A percentile compares a stretch with the other conserved stretches of the same genome.
Evolutionary conservation across 2,888 invertebrate species (phyloP).

Genomic region (Candidula unifasciata): DNA sequence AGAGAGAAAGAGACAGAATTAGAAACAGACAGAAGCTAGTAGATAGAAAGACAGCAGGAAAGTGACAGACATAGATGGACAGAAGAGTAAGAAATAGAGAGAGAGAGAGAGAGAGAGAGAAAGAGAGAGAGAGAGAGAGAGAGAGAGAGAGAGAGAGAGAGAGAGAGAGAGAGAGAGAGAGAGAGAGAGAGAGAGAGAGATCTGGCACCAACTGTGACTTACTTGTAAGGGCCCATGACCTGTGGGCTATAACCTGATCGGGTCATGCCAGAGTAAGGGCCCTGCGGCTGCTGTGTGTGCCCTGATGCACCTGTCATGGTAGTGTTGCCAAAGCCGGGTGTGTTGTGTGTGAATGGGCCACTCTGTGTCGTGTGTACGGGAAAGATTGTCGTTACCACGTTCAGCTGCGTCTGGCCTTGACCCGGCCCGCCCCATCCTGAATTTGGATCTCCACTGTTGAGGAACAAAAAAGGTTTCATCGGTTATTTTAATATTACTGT

Average conservation of each 20-base stretch:
- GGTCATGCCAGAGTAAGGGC: slow-evolving; percentile 60
- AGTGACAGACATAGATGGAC: too few relatives aligned
- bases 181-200: not conserved
- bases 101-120: too few relatives aligned
- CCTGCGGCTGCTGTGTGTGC: slow-evolving; percentile 62
- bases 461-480: not conserved
- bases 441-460: slow-evolving; percentile 72
- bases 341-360: slow-evolving; percentile 75
- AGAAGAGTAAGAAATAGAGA: too few relatives aligned
- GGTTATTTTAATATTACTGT: too few relatives aligned
- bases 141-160: slow-evolving; percentile 3
- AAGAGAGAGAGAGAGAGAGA: too few relatives aligned
- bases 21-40: not conserved
- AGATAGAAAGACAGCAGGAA: not conserved
- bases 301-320: slow-evolving; percentile 62
- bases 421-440: slow-evolving; percentile 70
- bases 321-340: slow-evolving; percentile 78
- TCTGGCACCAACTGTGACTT: slow-evolving; percentile 3
- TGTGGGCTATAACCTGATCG: slow-evolving; percentile 47
- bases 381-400: slow-evolving; percentile 85
- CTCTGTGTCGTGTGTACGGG: slow-evolving; percentile 85
- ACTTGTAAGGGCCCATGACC: slow-evolving; percentile 49
- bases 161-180: not conserved
- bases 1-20: not conserved
- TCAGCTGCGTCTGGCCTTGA: slow-evolving; percentile 75